Evolutionary conservation across 2,888 invertebrate genomes (phyloP), one percentile per base, ranked within the genome.

Genomic region (Pandemis heparana): DNA sequence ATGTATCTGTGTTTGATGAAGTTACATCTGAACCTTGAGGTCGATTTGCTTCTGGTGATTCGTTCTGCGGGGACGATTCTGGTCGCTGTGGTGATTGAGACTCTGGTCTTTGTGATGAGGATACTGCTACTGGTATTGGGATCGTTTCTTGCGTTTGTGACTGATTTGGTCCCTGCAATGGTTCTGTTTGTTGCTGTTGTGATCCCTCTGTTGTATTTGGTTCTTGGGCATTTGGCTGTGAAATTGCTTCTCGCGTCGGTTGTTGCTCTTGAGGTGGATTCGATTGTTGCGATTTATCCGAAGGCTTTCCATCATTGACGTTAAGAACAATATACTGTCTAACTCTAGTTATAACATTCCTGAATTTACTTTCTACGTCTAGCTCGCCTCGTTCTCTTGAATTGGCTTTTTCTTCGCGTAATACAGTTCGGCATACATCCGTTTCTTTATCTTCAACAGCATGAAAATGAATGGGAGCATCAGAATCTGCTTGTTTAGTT

Each of bases 371-470:
- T 6, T 41, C 41, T 12, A 16, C n/a, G 1, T 56, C 18, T 46
- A 23, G 10, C 43, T 63, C 38, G 43, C 9, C 14, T 73, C 63
- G 5, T 59, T 63, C 46, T 59, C n/a, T n/a, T 59, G 59, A 2
- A 51, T 73, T n/a, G 16, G 61, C 59, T 61, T 72, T 72, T 76
- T 75, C 66, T 73, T 78, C 65, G 71, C 78, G 67, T 77, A 76
- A 71, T 68, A 71, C 41, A 71, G 9, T 46, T 71, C 48, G 18
- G 71, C 66, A 60, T 71, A 71, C 63, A 71, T 68, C 12, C 51
- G 64, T 46, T 65, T 75, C 66, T 75, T 76, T 63, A 75, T 73
- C 48, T 76, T 76, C 53, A 75, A 32, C 5, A 74, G 67, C 65
- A 76, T 76, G 71, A 59, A 76, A 66, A 74, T 71, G 23, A 75